Evolutionary conservation across 2,797 vertebrate genomes (phyloP).

Genomic region (Chaenodraco wilsoni): DNA sequence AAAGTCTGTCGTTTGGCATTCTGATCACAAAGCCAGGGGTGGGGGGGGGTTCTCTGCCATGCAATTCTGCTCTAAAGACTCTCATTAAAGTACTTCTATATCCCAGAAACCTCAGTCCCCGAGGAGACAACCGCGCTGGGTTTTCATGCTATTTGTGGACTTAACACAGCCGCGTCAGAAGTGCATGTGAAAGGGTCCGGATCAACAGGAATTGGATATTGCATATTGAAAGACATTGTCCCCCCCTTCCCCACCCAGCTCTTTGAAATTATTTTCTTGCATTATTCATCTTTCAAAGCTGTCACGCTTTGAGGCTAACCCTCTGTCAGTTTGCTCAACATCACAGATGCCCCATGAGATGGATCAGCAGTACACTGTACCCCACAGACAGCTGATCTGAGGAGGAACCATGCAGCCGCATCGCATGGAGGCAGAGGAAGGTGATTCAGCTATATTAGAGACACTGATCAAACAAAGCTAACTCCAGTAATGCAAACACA

Average conservation of each 20-base stretch:
- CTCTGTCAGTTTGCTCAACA: slow-evolving; percentile 41
- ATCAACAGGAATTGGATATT: slow-evolving; percentile 50
- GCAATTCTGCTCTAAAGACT: slow-evolving; percentile 50
- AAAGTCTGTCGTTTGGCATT: slow-evolving; percentile 51
- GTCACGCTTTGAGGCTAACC: slow-evolving; percentile 54
- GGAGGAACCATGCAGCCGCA: slow-evolving; percentile 8
- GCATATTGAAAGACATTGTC: slow-evolving; percentile 12
- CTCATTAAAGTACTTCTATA: slow-evolving; percentile 62
- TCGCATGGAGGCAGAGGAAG: slow-evolving; percentile 13
- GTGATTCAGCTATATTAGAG: slow-evolving; percentile 17
- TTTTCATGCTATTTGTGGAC: slow-evolving; percentile 62
- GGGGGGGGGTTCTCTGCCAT: slow-evolving; percentile 38
- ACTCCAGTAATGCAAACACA: not conserved
- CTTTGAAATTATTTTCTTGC: slow-evolving; percentile 56
- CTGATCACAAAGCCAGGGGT: slow-evolving; percentile 50
- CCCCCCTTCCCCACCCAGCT: not conserved
- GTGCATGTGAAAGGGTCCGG: slow-evolving; percentile 32
- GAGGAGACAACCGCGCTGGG: slow-evolving; percentile 41
- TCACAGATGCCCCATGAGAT: slow-evolving; percentile 44
- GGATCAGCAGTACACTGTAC: slow-evolving; percentile 11
- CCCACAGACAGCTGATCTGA: slow-evolving; percentile 37
- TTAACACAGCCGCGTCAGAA: slow-evolving; percentile 44
- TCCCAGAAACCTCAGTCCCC: slow-evolving; percentile 46
- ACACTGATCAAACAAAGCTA: not conserved
- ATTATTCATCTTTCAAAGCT: slow-evolving; percentile 60